Percentiles rank a stretch among this genome's conserved stretches.
Conservation (phyloP, 2,888 invertebrate species). For the Scelioninae gen. 1 region DNA sequence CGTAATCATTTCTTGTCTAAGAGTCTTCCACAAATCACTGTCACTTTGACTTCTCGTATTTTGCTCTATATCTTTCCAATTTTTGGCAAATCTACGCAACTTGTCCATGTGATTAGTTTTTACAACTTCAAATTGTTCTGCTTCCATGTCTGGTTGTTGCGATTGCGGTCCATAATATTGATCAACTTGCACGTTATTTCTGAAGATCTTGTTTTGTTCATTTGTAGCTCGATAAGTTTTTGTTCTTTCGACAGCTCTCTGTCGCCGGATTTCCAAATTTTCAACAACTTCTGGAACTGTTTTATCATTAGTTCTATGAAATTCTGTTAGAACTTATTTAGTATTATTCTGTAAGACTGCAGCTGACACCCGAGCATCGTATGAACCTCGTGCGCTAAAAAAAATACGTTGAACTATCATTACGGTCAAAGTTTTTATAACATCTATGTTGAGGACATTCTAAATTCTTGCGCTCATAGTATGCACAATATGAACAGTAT, state of each 20-base stretch:
- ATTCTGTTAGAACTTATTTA: neutral
- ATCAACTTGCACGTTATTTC: neutral
- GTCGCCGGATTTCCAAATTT: neutral
- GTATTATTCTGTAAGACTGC: slow-evolving; percentile 20
- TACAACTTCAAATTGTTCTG: slow-evolving; percentile 12
- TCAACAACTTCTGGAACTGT: neutral
- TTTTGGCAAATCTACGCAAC: neutral
- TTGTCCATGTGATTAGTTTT: neutral
- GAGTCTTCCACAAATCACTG: neutral
- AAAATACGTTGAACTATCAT: slow-evolving; percentile 14
- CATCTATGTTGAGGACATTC: neutral
- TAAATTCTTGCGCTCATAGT: neutral
- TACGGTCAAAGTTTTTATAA: slow-evolving; percentile 5
- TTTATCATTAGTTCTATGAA: neutral
- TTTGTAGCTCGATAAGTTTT: neutral
- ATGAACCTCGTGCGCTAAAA: slow-evolving; percentile 3
- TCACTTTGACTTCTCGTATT: neutral
- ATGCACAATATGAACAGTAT: neutral
- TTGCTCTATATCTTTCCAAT: slow-evolving; percentile 7
- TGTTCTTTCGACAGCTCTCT: neutral
- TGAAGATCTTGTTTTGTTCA: neutral
- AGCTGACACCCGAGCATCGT: slow-evolving; percentile 9
- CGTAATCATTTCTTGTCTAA: slow-evolving; percentile 32
- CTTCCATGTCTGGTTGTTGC: slow-evolving; percentile 17
- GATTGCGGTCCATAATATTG: slow-evolving; percentile 2